phyloP scores from a whole-genome alignment of 2,888 invertebrate genomes.

The Penaeus monodon region DNA sequence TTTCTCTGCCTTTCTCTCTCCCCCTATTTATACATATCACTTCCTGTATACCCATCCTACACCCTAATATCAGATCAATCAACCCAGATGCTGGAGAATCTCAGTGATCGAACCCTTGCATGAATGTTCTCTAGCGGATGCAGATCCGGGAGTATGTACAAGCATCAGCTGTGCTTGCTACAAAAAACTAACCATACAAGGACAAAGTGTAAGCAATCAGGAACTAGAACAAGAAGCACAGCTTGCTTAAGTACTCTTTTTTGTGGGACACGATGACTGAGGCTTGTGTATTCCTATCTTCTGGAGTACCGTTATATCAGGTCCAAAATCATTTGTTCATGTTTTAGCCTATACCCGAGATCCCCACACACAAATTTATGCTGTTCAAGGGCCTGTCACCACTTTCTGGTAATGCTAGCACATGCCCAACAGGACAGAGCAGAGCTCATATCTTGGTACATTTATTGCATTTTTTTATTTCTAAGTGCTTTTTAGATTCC shows the following conservation, averaged over 20 bases:
- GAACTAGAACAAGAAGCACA: slow-evolving; percentile 37
- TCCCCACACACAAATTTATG: slow-evolving; percentile 10
- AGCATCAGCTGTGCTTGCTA: slow-evolving; percentile 43
- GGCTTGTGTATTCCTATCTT: background rate
- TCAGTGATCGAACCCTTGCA: slow-evolving; percentile 38
- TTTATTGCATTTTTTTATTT: slow-evolving; percentile 32
- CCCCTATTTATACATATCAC: background rate
- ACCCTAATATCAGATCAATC: slow-evolving; percentile 17
- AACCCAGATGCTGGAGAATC: background rate
- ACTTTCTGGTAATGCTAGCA: slow-evolving; percentile 32
- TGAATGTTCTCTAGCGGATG: slow-evolving; percentile 36
- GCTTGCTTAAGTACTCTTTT: slow-evolving; percentile 39
- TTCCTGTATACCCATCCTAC: slow-evolving; percentile 22
- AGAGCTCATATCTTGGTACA: slow-evolving; percentile 19
- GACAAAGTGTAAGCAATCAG: slow-evolving; percentile 6
- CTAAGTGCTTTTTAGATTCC: slow-evolving; percentile 34
- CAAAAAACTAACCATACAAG: background rate
- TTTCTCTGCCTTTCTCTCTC: slow-evolving; percentile 3
- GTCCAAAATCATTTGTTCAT: background rate
- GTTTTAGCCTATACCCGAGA: background rate
- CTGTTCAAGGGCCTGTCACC: slow-evolving; percentile 39
- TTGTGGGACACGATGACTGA: slow-evolving; percentile 42
- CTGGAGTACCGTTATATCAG: background rate
- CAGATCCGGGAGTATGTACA: slow-evolving; percentile 23
- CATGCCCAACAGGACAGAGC: slow-evolving; percentile 60